Evolutionary conservation across 2,797 vertebrate species (phyloP).

Genomic region (Lagocephalus sceleratus): DNA sequence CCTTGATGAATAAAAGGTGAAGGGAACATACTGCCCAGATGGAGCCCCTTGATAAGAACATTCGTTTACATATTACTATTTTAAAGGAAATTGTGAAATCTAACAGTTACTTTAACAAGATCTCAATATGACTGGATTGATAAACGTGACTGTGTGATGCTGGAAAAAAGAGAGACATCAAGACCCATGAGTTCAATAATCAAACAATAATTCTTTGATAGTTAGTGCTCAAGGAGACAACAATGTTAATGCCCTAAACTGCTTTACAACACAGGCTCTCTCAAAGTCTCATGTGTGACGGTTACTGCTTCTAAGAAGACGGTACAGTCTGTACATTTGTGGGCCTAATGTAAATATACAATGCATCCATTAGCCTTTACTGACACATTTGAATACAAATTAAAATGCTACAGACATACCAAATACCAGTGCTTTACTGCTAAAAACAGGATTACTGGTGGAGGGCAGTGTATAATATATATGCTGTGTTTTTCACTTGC

Average conservation of each 20-base stretch:
- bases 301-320: background rate
- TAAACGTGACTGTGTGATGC: conserved; percentile 11
- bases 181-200: conserved; percentile 40
- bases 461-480: conserved; percentile 27
- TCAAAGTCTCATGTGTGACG: no score
- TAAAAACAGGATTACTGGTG: conserved; percentile 20
- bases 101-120: conserved; percentile 1
- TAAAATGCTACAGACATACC: no score
- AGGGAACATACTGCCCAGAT: conserved; percentile 24
- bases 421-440: conserved; percentile 17
- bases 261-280: conserved; percentile 21
- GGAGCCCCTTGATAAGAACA: conserved; percentile 5
- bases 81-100: no score
- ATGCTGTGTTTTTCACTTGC: conserved; percentile 74
- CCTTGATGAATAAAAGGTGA: conserved; percentile 55
- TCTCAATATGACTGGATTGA: background rate
- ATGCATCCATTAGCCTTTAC: no score
- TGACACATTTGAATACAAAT: no score
- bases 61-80: no score
- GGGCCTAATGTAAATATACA: no score
- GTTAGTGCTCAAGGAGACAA: conserved; percentile 38
- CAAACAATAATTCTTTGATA: conserved; percentile 33
- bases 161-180: conserved; percentile 11
- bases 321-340: no score
- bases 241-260: conserved; percentile 14